Percentiles rank a stretch among this genome's conserved stretches.
These are phyloP conservation scores for Thamnaconus septentrionalis DNA, from an alignment of 2,113 vertebrate genomes.

Conservation along the genomic window DNA sequence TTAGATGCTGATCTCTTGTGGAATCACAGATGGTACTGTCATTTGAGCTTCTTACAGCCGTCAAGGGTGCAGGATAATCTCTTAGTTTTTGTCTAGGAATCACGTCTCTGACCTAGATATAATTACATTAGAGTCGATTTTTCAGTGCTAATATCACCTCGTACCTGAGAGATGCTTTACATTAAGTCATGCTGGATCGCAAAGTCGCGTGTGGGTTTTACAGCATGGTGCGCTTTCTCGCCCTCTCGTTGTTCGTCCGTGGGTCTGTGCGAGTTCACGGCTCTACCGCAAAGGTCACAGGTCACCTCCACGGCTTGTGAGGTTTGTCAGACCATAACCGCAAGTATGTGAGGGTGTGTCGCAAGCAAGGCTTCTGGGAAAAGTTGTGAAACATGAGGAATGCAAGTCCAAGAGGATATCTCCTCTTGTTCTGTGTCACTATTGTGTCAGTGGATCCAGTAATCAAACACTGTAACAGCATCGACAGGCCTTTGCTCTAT, in stretches of 20 bases:
- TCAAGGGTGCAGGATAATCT: slow-evolving; percentile 1
- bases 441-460: too few species aligned
- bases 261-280: slow-evolving; percentile 26
- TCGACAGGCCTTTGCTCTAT: too few species aligned
- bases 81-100: background rate
- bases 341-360: slow-evolving; percentile 21
- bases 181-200: too few species aligned
- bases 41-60: slow-evolving; percentile 24
- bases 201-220: too few species aligned
- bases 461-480: too few species aligned
- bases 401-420: too few species aligned
- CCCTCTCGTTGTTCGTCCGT: slow-evolving; percentile 2
- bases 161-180: too few species aligned
- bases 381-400: too few species aligned
- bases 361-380: background rate
- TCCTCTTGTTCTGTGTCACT: too few species aligned
- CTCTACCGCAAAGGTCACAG: slow-evolving; percentile 37
- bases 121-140: too few species aligned
- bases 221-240: background rate
- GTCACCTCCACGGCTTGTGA: slow-evolving; percentile 45
- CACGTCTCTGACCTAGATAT: background rate
- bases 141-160: too few species aligned
- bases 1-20: slow-evolving; percentile 46
- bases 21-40: slow-evolving; percentile 42
- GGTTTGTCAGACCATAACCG: slow-evolving; percentile 19